Base-by-base conservation (phyloP, 2,113 vertebrate genomes). In the Silurus asotus region DNA sequence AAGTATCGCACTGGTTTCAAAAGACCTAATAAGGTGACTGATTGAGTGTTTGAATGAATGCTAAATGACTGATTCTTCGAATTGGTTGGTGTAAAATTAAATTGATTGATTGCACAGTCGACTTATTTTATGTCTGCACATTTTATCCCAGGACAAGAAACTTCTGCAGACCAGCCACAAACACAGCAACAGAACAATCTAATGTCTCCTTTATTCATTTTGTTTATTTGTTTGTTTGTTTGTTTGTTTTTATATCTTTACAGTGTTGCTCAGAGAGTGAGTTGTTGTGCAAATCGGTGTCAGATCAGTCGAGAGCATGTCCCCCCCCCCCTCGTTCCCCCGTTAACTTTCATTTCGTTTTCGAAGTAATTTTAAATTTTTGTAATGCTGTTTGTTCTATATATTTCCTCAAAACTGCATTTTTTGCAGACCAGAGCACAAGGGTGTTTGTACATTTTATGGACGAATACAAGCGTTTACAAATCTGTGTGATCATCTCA, bases 161-260 rank as follows among this genome's bases (percentile, higher is more conserved):
- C 90, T 90, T 92, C 92, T 91, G 55, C 19, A 53, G 53, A 86
- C 64, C 86, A 89, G 74, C 86, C 72, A 72, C 83, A 91, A 90
- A 91, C 91, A 93, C 92, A 94, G 93, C 93, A 93, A 91, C 93
- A 93, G 91, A 92, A 93, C 93, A 93, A 92, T 94, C 92, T 92
- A 72, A 58, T 55, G 23, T 80, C 51, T 49, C 25, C 65, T 70
- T 89, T 89, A 76, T 92, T 92, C 91, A 90, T 90, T 77, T 77
- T 55, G 74, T 77, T 55, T 77, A 11, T 51, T 51, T 74, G 70
- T 89, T 88, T 88, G 86, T 92, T 92, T 83, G 86, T 93, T 93
- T 92, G 84, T 91, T 93, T 37, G 37, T 37, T 37, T 37, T 93
- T 81, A 75, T 59, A 80, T 59, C 53, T 82, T 70, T 81, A 19